Percentiles rank a stretch among this genome's conserved stretches.
Conservation (phyloP, 2,797 vertebrate genomes). For the Simalia tracyae region DNA sequence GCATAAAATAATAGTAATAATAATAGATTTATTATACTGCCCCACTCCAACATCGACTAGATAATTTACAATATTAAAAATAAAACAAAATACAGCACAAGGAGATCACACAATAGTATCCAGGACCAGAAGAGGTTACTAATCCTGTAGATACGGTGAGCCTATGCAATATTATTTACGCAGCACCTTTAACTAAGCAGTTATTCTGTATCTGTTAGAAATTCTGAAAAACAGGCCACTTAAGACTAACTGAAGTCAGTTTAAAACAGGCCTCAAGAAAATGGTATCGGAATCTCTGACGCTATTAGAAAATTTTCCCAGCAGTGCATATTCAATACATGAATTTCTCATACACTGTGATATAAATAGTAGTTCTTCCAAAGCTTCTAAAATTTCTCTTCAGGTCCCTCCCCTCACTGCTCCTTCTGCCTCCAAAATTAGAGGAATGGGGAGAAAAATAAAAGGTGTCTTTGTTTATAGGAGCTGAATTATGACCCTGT, state of each 20-base stretch:
- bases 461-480: conserved; percentile 64
- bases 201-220: no score
- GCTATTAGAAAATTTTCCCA: conserved; percentile 59
- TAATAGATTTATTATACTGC: no score
- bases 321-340: conserved; percentile 69
- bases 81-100: no score
- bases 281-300: conserved; percentile 42
- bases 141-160: no score
- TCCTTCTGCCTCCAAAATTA: conserved; percentile 33
- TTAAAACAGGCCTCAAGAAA: conserved; percentile 20
- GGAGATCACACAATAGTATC: no score
- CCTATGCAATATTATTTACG: no score
- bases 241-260: neutral
- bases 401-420: no score
- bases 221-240: neutral
- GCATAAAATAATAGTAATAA: no score
- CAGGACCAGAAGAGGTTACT: no score
- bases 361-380: conserved; percentile 68
- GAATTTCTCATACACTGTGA: conserved; percentile 58
- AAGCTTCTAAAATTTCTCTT: conserved; percentile 45
- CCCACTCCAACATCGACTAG: no score
- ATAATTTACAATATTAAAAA: no score
- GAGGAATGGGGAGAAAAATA: conserved; percentile 45
- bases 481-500: conserved; percentile 69
- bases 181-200: no score